Percentiles rank a stretch among this genome's conserved stretches.
Conservation (phyloP, 2,113 vertebrate genomes). For the Otocyon megalotis region DNA sequence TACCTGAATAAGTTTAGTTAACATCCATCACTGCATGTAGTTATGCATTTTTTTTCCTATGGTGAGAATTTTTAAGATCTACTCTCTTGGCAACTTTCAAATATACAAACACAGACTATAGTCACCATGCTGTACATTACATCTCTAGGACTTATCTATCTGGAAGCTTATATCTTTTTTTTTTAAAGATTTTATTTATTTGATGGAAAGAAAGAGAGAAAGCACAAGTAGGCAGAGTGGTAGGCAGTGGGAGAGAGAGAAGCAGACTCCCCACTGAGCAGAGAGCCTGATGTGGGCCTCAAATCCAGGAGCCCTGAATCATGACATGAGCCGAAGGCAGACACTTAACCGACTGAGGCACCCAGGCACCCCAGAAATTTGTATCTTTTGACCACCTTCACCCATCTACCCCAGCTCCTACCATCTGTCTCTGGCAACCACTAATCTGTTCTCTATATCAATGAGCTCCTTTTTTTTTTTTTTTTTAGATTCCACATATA, state of each 20-base stretch:
- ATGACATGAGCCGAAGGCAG: no score
- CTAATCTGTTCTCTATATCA: background rate
- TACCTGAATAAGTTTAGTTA: background rate
- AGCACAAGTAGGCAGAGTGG: no score
- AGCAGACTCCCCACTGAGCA: no score
- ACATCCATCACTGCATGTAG: background rate
- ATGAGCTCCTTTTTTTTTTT: background rate
- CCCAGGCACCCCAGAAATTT: background rate
- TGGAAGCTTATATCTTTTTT: background rate
- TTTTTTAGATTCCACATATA: background rate
- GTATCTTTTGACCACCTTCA: background rate
- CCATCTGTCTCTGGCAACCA: background rate
- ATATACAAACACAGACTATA: background rate
- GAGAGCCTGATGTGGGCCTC: no score
- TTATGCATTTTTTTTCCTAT: background rate
- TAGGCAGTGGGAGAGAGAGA: no score
- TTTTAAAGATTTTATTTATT: no score
- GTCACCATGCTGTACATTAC: background rate
- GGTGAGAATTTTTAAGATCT: constrained; percentile 4
- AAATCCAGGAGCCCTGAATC: no score
- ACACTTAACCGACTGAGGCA: no score
- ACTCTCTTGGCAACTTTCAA: background rate
- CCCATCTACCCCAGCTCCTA: background rate
- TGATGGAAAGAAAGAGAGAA: no score
- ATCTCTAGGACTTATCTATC: background rate